phyloP scores from a whole-genome alignment of 1,140 invertebrate genomes.

The Drosophila micromelanica region DNA sequence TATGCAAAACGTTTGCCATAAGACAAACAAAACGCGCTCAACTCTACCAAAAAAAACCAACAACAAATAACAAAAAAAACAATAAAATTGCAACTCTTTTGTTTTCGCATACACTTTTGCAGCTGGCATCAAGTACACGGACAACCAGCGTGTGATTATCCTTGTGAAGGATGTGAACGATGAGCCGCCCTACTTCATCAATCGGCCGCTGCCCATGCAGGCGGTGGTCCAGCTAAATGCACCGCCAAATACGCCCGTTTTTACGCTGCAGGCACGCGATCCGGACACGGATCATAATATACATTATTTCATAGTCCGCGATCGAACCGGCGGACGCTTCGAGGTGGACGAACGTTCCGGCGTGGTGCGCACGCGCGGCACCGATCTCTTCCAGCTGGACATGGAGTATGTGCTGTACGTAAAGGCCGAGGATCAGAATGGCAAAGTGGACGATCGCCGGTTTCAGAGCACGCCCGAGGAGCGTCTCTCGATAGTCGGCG shows the following conservation, averaged over 20 bases:
- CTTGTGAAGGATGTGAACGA: constrained; percentile 98
- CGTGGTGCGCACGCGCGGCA: constrained; percentile 95
- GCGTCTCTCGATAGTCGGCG: constrained; percentile 95
- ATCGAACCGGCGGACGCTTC: constrained; percentile 91
- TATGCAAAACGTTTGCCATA: constrained; percentile 25
- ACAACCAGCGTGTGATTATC: constrained; percentile 97
- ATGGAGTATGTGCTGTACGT: constrained; percentile 98
- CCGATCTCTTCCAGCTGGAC: constrained; percentile 96
- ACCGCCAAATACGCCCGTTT: constrained; percentile 97
- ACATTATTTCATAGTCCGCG: constrained; percentile 96
- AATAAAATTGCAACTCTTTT: constrained; percentile 21
- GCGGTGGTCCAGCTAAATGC: constrained; percentile 97
- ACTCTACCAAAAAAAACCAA: constrained; percentile 1
- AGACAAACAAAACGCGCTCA: constrained; percentile 12
- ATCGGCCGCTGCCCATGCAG: constrained; percentile 97
- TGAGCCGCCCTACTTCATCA: constrained; percentile 98
- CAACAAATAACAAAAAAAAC: constrained; percentile 22
- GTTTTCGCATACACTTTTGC: constrained; percentile 35
- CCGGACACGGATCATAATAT: constrained; percentile 98
- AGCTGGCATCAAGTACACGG: constrained; percentile 88
- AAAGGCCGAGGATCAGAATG: constrained; percentile 97
- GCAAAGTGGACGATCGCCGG: constrained; percentile 93
- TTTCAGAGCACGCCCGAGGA: constrained; percentile 97
- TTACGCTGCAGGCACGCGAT: constrained; percentile 96
- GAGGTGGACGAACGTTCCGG: constrained; percentile 96